Base-by-base conservation (phyloP, 2,888 invertebrate species). In the Lasioglossum lativentre region DNA sequence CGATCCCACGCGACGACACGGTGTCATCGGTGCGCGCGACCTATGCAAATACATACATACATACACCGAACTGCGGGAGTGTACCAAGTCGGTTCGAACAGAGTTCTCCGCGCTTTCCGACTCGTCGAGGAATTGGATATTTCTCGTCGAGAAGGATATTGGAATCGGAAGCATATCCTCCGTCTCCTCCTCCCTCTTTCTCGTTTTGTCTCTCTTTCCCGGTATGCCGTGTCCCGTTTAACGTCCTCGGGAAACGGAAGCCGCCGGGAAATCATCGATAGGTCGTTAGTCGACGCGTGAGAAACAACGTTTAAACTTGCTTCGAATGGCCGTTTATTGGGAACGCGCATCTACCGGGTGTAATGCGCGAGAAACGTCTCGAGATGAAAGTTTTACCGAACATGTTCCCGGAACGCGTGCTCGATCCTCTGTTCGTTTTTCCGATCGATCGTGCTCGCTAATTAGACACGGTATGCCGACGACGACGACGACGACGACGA, bases 211-310 rank as follows among this genome's bases (percentile, higher is more conserved):
- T n/a, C 42, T 16, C 34, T 14, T 38, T n/a, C 12, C 19, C 12
- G 4, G 68, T 63, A 10, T 30, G 10, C 30, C 30, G 1, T 3
- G 79, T n/a, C 4, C 19, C 27, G 71, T 34, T 19, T 68, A 42
- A 83, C 47, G 40, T 83, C 40, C 83, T 71, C 81, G 27, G 23
- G 52, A 66, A 63, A 80, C 82, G 86, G 88, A 88, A 80, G 76
- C 52, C 47, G 74, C 59, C 66, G 72, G 83, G 88, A 86, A 88
- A 88, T 72, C 77, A 81, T 45, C 59, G 87, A 81, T 81, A 79
- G 75, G 47, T 82, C 56, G 56, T 70, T 74, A 72, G 52, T 75
- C 52, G 78, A 75, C 70, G 47, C 6, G 75, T 74, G 27, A 80
- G 74, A 72, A 74, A 42, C 73, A 80, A 68, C 72, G 42, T 78